Evolutionary conservation across 35 echinoderm and acorn worm genomes (phyloP).

Genomic region (Amphiura filiformis): DNA sequence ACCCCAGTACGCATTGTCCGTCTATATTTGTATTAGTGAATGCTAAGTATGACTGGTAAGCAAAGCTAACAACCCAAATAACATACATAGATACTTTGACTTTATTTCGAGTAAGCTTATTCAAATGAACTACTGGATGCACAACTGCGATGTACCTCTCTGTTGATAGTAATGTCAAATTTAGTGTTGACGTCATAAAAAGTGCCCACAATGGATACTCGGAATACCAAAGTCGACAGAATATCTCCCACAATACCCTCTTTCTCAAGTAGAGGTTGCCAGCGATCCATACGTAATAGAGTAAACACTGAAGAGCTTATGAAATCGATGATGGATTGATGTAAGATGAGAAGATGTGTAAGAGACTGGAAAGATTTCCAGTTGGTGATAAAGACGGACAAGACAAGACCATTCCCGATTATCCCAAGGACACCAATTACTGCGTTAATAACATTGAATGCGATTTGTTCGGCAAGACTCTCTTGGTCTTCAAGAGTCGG

Average conservation of each 20-base stretch:
- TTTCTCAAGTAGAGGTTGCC: not conserved
- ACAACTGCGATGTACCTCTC: slow-evolving; percentile 61
- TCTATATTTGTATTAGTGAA: not conserved
- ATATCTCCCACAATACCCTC: slow-evolving; percentile 13
- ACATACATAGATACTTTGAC: slow-evolving; percentile 12
- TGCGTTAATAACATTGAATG: not conserved
- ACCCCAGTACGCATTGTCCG: not conserved
- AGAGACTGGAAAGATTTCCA: slow-evolving; percentile 41
- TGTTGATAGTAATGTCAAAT: slow-evolving; percentile 57
- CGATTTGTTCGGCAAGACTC: not conserved
- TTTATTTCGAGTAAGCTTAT: slow-evolving; percentile 34
- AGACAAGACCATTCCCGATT: slow-evolving; percentile 52
- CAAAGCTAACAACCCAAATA: slow-evolving; percentile 34
- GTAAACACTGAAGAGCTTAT: slow-evolving; percentile 33
- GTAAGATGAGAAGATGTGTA: slow-evolving; percentile 60
- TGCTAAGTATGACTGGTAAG: slow-evolving; percentile 8
- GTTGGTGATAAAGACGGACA: slow-evolving; percentile 41
- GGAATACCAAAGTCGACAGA: slow-evolving; percentile 51
- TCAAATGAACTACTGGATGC: slow-evolving; percentile 46
- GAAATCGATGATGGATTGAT: slow-evolving; percentile 71
- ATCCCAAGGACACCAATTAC: slow-evolving; percentile 56
- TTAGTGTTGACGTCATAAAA: slow-evolving; percentile 56
- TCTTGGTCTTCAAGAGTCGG: no score
- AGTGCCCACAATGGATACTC: slow-evolving; percentile 48
- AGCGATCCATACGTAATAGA: slow-evolving; percentile 24